Conservation (phyloP, 2,888 invertebrate genomes). For the Ochropleura plecta region DNA sequence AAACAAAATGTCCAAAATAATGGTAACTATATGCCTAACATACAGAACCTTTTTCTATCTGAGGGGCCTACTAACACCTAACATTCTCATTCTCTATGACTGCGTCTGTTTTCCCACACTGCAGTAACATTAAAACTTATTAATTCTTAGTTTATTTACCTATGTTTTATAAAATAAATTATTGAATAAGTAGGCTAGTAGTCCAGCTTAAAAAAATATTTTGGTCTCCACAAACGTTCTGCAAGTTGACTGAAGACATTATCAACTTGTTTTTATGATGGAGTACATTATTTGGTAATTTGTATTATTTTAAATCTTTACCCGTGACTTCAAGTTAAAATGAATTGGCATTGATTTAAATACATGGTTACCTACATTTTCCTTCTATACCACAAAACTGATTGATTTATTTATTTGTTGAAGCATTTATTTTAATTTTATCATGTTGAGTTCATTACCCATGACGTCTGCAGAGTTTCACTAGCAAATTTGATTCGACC, state of each 20-base stretch:
- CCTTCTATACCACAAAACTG: too few relatives aligned
- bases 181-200: not conserved
- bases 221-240: constrained; percentile 86
- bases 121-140: not conserved
- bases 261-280: constrained; percentile 85
- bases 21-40: constrained; percentile 69
- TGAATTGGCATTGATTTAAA: constrained; percentile 59
- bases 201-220: not conserved
- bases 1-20: constrained; percentile 79
- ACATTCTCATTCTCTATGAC: not conserved
- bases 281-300: constrained; percentile 79
- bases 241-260: constrained; percentile 82
- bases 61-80: not conserved
- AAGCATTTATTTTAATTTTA: too few relatives aligned
- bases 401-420: too few relatives aligned
- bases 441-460: too few relatives aligned
- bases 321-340: constrained; percentile 25
- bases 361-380: constrained; percentile 62
- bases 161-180: too few relatives aligned
- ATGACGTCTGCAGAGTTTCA: too few relatives aligned
- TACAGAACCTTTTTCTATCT: not conserved
- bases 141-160: too few relatives aligned
- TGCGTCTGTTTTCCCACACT: not conserved
- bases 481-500: too few relatives aligned
- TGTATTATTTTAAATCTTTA: constrained; percentile 37